Conservation (phyloP, 1,140 invertebrate species). For the Gryllus bimaculatus region DNA sequence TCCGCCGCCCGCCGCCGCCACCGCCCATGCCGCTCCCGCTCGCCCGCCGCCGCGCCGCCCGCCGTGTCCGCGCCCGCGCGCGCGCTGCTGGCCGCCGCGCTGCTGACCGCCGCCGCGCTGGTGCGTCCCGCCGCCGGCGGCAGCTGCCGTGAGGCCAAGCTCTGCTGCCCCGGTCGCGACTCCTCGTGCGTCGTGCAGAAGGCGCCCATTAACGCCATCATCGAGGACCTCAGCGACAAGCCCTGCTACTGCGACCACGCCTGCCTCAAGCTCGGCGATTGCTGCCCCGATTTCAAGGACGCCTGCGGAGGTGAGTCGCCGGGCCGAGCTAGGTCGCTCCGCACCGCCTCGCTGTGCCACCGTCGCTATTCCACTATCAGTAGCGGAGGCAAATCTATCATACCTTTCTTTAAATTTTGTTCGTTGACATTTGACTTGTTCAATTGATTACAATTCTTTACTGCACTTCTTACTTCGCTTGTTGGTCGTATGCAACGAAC, state of each 20-base stretch:
- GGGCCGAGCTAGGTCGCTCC: too few relatives aligned
- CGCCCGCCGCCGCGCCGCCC: not conserved
- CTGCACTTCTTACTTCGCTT: too few relatives aligned
- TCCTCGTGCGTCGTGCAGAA: conserved; percentile 81
- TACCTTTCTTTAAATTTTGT: too few relatives aligned
- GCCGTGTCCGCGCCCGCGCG: not conserved
- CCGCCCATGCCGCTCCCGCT: not conserved
- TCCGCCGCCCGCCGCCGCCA: not conserved
- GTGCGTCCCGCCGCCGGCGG: conserved; percentile 30
- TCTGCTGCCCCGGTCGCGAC: conserved; percentile 70
- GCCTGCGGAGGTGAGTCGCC: conserved; percentile 76
- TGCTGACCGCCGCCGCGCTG: not conserved
- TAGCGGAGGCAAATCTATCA: too few relatives aligned
- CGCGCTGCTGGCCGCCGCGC: not conserved
- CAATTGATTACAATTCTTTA: too few relatives aligned
- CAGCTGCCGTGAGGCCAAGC: conserved; percentile 60
- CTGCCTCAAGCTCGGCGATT: conserved; percentile 75
- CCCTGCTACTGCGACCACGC: conserved; percentile 85
- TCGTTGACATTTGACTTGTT: too few relatives aligned
- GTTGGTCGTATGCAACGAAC: too few relatives aligned
- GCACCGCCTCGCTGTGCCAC: too few relatives aligned
- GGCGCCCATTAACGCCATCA: conserved; percentile 68
- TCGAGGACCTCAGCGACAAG: conserved; percentile 68
- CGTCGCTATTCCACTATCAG: too few relatives aligned
- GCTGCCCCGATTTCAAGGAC: conserved; percentile 74